Percentiles rank a stretch among this genome's conserved stretches.
phyloP scores from a whole-genome alignment of 2,113 vertebrate genomes.

The Columbina picui region DNA sequence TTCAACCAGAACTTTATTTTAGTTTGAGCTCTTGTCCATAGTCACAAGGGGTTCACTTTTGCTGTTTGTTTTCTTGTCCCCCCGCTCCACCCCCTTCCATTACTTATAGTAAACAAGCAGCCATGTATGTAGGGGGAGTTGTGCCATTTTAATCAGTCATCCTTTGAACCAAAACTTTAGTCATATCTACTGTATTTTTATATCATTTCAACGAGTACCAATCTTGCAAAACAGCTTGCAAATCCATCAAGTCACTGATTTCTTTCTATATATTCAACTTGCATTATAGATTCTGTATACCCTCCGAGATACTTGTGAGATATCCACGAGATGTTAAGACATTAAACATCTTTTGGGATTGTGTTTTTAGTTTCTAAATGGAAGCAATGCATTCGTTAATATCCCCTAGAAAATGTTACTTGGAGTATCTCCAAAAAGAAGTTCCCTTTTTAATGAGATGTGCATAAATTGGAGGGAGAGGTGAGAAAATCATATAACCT shows the following conservation, averaged over 20 bases:
- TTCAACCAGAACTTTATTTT: not conserved
- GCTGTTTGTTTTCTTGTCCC: not conserved
- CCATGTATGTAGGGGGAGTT: fast-evolving
- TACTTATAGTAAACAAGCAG: not conserved
- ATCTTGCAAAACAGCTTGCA: not conserved
- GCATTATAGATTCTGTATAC: not conserved
- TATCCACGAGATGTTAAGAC: not conserved
- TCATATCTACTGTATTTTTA: not conserved
- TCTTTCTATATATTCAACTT: not conserved
- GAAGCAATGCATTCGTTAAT: not conserved
- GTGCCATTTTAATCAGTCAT: not conserved
- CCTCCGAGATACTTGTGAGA: not conserved
- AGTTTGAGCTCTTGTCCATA: not conserved
- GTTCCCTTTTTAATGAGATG: not conserved
- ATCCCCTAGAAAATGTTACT: not conserved
- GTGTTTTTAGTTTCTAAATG: not conserved
- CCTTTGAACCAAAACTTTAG: not conserved
- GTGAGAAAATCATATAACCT: not conserved
- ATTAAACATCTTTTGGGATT: not conserved
- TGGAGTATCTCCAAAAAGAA: not conserved
- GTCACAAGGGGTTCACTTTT: not conserved
- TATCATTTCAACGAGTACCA: not conserved
- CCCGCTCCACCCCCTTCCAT: not conserved
- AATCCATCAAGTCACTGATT: not conserved
- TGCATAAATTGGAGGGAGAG: not conserved